These are phyloP conservation scores for Syncerus caffer DNA, from an alignment of 2,797 vertebrate species.

Conservation along the genomic window DNA sequence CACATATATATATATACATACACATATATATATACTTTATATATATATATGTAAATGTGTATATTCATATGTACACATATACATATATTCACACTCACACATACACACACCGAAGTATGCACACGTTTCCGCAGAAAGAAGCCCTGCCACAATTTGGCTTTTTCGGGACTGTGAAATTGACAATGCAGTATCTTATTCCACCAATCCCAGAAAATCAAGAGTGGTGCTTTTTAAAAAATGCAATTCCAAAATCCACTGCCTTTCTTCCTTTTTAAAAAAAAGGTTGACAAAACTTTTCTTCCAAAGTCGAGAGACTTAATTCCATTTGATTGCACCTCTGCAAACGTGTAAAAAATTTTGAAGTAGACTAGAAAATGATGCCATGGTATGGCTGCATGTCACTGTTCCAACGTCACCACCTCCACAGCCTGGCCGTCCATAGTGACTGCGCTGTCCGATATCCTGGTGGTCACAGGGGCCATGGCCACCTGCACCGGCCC, in stretches of 20 bases:
- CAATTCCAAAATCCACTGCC: slow-evolving; percentile 61
- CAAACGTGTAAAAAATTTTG: slow-evolving; percentile 77
- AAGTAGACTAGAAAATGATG: slow-evolving; percentile 74
- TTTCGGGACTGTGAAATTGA: slow-evolving; percentile 67
- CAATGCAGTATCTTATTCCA: slow-evolving; percentile 55
- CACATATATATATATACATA: slow-evolving; percentile 47
- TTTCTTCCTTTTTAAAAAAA: slow-evolving; percentile 57
- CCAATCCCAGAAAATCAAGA: slow-evolving; percentile 64
- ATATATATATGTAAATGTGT: slow-evolving; percentile 77
- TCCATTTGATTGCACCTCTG: slow-evolving; percentile 81
- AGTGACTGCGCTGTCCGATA: slow-evolving; percentile 94
- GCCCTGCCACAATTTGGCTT: slow-evolving; percentile 78
- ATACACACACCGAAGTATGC: slow-evolving; percentile 69
- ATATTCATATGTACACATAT: slow-evolving; percentile 75
- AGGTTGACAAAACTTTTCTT: slow-evolving; percentile 73
- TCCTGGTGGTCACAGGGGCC: slow-evolving; percentile 94
- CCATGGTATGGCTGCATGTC: slow-evolving; percentile 70
- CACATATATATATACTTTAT: slow-evolving; percentile 56
- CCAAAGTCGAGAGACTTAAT: slow-evolving; percentile 76
- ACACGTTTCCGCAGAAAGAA: slow-evolving; percentile 72
- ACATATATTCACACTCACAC: slow-evolving; percentile 74
- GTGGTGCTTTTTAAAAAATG: slow-evolving; percentile 71
- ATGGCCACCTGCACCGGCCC: slow-evolving; percentile 97
- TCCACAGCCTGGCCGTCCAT: slow-evolving; percentile 98
- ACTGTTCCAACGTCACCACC: slow-evolving; percentile 97